Evolutionary conservation across 2,888 invertebrate genomes (phyloP), one percentile per base, ranked within the genome.

Genomic region (Scelioninae gen. 1): DNA sequence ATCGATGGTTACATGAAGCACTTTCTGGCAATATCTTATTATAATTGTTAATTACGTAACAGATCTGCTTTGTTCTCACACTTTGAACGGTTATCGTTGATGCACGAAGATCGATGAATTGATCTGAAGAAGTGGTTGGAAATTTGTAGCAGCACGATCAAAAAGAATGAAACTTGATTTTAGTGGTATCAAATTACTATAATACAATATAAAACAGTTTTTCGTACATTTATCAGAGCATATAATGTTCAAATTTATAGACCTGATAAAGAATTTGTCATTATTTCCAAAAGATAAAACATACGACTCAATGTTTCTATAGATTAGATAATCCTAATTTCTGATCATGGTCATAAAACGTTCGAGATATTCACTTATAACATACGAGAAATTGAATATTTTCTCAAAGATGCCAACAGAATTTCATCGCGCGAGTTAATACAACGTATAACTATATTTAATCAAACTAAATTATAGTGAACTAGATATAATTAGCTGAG

Each of bases 1-100:
- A 32, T 66, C 51, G 68, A 31, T 47, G 77, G 62, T 62, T 69
- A 40, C 69, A 69, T 29, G 60, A 38, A 53, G 68, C 62, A 53
- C 60, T 77, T 77, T 77, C 69, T 55, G 68, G 45, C 23, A 62
- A 77, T 68, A 69, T 47, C 55, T 45, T 40, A 63, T 77, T 77
- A 77, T 77, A 68, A 77, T 77, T 77, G 68, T 55, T 34, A 34
- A 11, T 76, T 76, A 32, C 53, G 45, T 68, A 76, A 76, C 29
- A 10, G 34, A 0, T 40, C 29, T 9, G 68, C 15, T 68, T 76
- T 68, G 68, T 76, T 76, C 76, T 76, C 76, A 76, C 76, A 68
- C 66, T 76, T 68, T 53, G 16, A 66, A 9, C 15, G 75, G 60
- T 66, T 58, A 58, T 66, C 58, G 40, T 15, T 15, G 8, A 8